phyloP scores from a whole-genome alignment of 2,797 vertebrate species.

The Cirrhinus mrigala region DNA sequence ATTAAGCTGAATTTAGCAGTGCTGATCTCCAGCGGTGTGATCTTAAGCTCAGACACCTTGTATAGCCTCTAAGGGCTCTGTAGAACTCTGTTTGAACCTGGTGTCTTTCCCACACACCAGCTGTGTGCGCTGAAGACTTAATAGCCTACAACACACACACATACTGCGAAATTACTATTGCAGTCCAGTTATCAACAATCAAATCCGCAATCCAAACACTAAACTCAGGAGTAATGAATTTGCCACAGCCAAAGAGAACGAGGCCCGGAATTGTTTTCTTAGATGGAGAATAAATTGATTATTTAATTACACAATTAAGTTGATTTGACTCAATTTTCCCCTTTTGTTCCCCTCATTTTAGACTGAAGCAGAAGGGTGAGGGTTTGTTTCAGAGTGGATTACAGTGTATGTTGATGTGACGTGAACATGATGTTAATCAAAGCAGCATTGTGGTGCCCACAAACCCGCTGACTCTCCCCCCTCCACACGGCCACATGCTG shows the following conservation, averaged over 20 bases:
- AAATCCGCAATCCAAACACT: conserved; percentile 8
- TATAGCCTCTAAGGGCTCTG: conserved; percentile 7
- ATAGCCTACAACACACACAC: background rate
- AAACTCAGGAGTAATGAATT: background rate
- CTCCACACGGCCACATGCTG: conserved; percentile 46
- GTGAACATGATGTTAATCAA: conserved; percentile 56
- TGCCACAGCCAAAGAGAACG: background rate
- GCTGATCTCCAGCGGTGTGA: conserved; percentile 16
- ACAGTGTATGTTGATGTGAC: conserved; percentile 52
- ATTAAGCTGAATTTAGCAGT: conserved; percentile 25
- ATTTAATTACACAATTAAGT: conserved; percentile 39
- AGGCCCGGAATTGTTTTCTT: conserved; percentile 1
- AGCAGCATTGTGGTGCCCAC: conserved; percentile 47
- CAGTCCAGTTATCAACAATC: background rate
- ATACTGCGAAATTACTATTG: background rate
- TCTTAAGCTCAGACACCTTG: conserved; percentile 22
- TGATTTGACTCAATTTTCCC: conserved; percentile 34
- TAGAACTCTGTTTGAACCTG: conserved; percentile 5
- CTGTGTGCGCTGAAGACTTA: background rate
- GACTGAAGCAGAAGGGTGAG: background rate
- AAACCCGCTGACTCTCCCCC: conserved; percentile 48
- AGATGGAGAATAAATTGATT: background rate
- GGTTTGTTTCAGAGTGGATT: conserved; percentile 31
- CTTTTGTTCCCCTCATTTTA: conserved; percentile 12
- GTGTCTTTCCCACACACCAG: background rate